Conservation (phyloP, 2,113 vertebrate species). For the Brachionichthys hirsutus region DNA sequence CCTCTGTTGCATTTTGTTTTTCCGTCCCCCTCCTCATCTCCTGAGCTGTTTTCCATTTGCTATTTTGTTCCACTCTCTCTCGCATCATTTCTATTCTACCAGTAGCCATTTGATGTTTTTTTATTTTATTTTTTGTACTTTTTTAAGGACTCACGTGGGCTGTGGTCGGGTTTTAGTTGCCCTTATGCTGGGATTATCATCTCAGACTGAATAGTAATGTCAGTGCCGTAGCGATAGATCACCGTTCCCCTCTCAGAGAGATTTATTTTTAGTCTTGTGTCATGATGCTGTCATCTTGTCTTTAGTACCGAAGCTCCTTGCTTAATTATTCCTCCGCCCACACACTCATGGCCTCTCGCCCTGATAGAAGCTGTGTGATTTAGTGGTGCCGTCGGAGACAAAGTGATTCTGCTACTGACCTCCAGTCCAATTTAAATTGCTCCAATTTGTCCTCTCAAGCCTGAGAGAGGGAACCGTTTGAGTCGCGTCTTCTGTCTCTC, state of each 20-base stretch:
- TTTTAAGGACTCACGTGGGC: constrained; percentile 29
- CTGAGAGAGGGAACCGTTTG: constrained; percentile 2
- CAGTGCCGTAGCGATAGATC: constrained; percentile 8
- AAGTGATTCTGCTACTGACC: constrained; percentile 37
- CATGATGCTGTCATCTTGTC: constrained; percentile 44
- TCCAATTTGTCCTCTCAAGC: constrained; percentile 26
- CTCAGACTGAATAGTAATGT: constrained; percentile 28
- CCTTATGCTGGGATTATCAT: constrained; percentile 38
- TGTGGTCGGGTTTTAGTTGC: constrained; percentile 23
- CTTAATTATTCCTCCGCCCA: constrained; percentile 48
- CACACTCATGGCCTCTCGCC: constrained; percentile 20
- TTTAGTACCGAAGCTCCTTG: constrained; percentile 32
- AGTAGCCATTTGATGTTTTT: constrained; percentile 25
- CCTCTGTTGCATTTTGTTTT: constrained; percentile 72
- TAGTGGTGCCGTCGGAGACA: constrained; percentile 36
- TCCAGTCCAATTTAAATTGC: constrained; percentile 31
- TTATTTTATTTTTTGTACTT: constrained; percentile 25
- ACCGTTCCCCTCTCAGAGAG: constrained; percentile 10
- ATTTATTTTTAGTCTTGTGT: constrained; percentile 14
- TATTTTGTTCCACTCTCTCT: constrained; percentile 36
- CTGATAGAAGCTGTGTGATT: constrained; percentile 43
- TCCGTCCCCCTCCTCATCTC: constrained; percentile 21
- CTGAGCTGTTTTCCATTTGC: constrained; percentile 32
- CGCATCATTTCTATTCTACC: constrained; percentile 34
- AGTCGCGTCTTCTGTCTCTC: constrained; percentile 9